Percentiles rank a stretch among this genome's conserved stretches.
phyloP scores from a whole-genome alignment of 2,888 invertebrate genomes.

The Notocelia uddmanniana region DNA sequence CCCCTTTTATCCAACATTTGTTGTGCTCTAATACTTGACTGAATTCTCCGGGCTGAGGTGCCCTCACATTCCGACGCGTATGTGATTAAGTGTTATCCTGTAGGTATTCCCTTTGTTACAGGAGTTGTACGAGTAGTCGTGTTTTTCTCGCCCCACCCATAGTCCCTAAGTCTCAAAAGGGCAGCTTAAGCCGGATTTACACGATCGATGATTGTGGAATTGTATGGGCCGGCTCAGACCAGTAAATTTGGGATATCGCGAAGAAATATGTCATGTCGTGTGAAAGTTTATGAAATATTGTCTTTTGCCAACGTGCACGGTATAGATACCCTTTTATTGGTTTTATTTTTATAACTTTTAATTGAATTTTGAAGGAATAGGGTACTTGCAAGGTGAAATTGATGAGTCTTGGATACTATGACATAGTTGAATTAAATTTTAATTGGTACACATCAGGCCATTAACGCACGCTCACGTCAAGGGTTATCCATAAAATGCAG shows the following conservation, averaged over 20 bases:
- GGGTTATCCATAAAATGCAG: too few species aligned
- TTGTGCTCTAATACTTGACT: constrained; percentile 31
- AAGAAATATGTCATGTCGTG: constrained; percentile 42
- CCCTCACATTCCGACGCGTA: constrained; percentile 56
- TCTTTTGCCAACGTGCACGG: constrained; percentile 15
- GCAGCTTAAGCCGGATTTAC: constrained; percentile 73
- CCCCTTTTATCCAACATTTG: constrained; percentile 36
- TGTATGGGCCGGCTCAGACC: constrained; percentile 54
- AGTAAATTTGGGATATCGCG: constrained; percentile 44
- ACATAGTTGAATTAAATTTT: too few species aligned
- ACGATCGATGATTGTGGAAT: constrained; percentile 70
- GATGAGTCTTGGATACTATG: too few species aligned
- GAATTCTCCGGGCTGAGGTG: constrained; percentile 48
- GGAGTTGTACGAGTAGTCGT: constrained; percentile 64
- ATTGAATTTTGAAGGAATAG: too few species aligned
- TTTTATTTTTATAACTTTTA: too few species aligned
- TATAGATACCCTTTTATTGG: too few species aligned
- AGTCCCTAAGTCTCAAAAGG: constrained; percentile 62
- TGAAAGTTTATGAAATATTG: constrained; percentile 43
- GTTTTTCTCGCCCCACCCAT: constrained; percentile 63
- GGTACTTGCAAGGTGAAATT: too few species aligned
- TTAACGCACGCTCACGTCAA: too few species aligned
- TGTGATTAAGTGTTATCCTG: constrained; percentile 66
- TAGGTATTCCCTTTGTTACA: constrained; percentile 71
- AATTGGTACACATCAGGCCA: too few species aligned